A percentile compares a stretch with the other conserved stretches of the same genome.
These are phyloP conservation scores for Siphlonurus alternatus DNA, from an alignment of 2,888 invertebrate genomes.

Conservation along the genomic window DNA sequence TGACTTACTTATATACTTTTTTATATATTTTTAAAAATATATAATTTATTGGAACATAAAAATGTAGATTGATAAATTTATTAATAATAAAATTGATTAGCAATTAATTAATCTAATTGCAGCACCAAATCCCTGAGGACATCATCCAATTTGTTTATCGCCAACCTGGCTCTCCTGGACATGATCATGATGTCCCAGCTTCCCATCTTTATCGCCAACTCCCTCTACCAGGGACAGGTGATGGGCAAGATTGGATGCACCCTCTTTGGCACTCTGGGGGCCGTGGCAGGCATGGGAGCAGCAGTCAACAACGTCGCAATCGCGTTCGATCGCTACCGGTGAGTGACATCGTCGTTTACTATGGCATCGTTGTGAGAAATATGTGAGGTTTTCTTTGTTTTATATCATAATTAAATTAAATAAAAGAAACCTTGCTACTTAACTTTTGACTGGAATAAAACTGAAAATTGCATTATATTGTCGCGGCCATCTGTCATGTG, in stretches of 20 bases:
- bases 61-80: no score
- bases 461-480: no score
- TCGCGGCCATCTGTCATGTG: no score
- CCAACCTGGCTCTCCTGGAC: conserved; percentile 53
- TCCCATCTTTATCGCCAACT: conserved; percentile 44
- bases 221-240: conserved; percentile 38
- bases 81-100: no score
- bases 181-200: conserved; percentile 51
- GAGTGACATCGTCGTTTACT: no score
- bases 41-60: no score
- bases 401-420: not conserved
- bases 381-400: not conserved
- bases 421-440: not conserved
- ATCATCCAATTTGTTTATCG: conserved; percentile 51
- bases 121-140: conserved; percentile 51
- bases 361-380: not conserved
- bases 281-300: conserved; percentile 50
- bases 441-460: no score
- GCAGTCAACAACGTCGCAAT: conserved; percentile 53
- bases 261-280: conserved; percentile 42
- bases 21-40: no score
- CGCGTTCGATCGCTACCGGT: conserved; percentile 52
- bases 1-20: no score
- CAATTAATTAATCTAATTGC: no score
- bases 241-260: conserved; percentile 50